Conservation (phyloP, 1,140 invertebrate genomes). For the Mactra quadrangularis region DNA sequence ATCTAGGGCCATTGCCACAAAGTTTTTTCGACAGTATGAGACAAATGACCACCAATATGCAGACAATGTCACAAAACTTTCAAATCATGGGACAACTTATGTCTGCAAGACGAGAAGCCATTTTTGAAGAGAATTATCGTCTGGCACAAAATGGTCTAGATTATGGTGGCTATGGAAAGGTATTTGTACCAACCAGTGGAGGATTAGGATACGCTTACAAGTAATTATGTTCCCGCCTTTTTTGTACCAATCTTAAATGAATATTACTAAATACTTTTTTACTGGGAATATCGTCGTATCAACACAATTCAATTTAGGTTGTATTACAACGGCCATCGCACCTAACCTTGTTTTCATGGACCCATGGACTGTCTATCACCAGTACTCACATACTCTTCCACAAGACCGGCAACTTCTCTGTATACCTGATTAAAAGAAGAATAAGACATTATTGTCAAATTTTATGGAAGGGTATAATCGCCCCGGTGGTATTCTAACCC, state of each 20-base stretch:
- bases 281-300: background rate
- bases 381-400: no score
- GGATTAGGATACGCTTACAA: slow-evolving; percentile 39
- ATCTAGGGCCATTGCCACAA: slow-evolving; percentile 12
- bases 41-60: background rate
- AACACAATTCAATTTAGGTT: background rate
- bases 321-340: no score
- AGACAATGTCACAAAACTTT: slow-evolving; percentile 1
- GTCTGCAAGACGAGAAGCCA: background rate
- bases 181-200: background rate
- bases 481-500: no score
- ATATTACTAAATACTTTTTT: background rate
- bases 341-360: no score
- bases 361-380: no score
- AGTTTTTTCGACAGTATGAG: slow-evolving; percentile 9
- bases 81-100: background rate
- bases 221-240: background rate
- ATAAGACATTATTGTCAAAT: no score
- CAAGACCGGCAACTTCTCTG: no score
- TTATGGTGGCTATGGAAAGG: background rate
- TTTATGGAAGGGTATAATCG: no score
- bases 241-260: background rate
- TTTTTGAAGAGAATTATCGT: background rate
- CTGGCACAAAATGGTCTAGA: background rate
- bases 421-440: no score